A percentile compares a stretch with the other conserved stretches of the same genome.
Conservation (phyloP, 2,888 invertebrate genomes). For the Craniophora ligustri region DNA sequence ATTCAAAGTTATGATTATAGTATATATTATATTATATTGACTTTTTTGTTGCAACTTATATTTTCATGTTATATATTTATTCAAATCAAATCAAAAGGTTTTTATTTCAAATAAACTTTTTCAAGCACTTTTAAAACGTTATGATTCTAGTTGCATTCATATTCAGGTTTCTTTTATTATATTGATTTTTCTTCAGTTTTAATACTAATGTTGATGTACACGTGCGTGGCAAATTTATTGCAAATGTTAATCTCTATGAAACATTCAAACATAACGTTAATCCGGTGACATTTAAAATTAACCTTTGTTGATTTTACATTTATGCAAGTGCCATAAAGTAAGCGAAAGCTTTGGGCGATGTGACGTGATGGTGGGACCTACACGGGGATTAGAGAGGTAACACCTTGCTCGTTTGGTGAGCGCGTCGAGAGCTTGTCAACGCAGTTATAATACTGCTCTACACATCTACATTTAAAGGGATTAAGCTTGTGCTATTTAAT, state of each 20-base stretch:
- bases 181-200: too few species aligned
- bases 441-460: conserved; percentile 71
- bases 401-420: conserved; percentile 79
- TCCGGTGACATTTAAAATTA: conserved; percentile 80
- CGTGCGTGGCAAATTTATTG: conserved; percentile 52
- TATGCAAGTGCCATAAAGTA: conserved; percentile 68
- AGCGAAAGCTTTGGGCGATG: conserved; percentile 62
- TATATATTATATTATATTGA: too few species aligned
- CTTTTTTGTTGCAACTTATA: too few species aligned
- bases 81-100: too few species aligned
- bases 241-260: conserved; percentile 56
- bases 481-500: conserved; percentile 67
- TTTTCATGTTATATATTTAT: too few species aligned
- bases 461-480: conserved; percentile 77
- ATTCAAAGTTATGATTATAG: too few species aligned
- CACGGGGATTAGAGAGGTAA: conserved; percentile 74
- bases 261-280: conserved; percentile 65
- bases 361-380: conserved; percentile 74
- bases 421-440: conserved; percentile 81
- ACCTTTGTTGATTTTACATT: conserved; percentile 76
- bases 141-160: too few species aligned
- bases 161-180: too few species aligned
- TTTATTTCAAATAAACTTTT: too few species aligned
- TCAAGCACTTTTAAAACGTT: too few species aligned
- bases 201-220: conserved; percentile 12